phyloP scores from a whole-genome alignment of 2,113 vertebrate genomes.

The Corythornis cristatus region DNA sequence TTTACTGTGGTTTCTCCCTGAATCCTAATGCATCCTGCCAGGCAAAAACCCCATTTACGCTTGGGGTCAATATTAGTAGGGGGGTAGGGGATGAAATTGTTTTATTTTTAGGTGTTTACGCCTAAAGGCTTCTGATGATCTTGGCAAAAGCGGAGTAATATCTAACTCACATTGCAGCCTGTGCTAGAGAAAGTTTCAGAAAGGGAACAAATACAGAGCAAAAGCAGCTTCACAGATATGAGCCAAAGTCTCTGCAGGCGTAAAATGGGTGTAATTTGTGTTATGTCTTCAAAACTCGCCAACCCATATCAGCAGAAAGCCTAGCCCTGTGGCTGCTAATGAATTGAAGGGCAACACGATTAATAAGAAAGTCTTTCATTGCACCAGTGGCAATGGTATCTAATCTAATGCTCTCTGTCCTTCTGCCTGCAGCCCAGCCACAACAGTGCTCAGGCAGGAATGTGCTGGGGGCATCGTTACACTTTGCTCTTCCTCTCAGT shows the following conservation, averaged over 20 bases:
- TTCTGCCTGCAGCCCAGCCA: not conserved
- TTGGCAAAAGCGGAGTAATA: not conserved
- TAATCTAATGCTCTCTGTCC: not conserved
- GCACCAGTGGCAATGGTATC: not conserved
- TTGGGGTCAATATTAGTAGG: not conserved
- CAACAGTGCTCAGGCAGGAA: not conserved
- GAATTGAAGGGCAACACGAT: not conserved
- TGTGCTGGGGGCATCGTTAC: not conserved
- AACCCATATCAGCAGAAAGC: not conserved
- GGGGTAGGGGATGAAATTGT: not conserved
- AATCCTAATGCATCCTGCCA: slow-evolving; percentile 8
- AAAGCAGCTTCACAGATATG: not conserved
- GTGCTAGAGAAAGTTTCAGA: not conserved
- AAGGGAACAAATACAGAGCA: not conserved
- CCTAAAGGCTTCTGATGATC: not conserved
- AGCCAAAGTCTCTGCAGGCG: not conserved
- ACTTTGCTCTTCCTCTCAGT: slow-evolving; percentile 14
- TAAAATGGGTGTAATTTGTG: not conserved
- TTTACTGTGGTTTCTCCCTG: slow-evolving; percentile 21
- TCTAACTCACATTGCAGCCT: not conserved
- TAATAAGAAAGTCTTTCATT: not conserved
- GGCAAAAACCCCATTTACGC: not conserved
- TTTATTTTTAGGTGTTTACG: slow-evolving; percentile 2
- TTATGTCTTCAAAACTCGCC: not conserved
- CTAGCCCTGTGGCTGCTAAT: not conserved